phyloP scores from a whole-genome alignment of 2,888 invertebrate genomes.

The Meliscaeva auricollis region DNA sequence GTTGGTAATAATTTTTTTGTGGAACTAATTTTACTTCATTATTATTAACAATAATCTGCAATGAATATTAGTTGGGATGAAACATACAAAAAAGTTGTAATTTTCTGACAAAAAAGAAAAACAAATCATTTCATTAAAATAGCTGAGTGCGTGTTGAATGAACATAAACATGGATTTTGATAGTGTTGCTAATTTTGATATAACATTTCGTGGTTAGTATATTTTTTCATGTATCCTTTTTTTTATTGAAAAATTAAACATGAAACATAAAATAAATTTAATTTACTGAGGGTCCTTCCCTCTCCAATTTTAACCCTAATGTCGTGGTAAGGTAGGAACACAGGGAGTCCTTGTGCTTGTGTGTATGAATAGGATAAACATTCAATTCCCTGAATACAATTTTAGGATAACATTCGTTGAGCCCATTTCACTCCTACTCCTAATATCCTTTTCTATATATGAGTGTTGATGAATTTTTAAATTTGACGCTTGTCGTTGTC shows the following conservation, averaged over 20 bases:
- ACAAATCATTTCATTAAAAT: not conserved
- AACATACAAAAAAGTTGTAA: not conserved
- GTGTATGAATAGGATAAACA: too few relatives aligned
- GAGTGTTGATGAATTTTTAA: conserved; percentile 21
- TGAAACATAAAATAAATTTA: not conserved
- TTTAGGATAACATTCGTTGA: not conserved
- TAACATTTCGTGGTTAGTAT: not conserved
- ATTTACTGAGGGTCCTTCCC: too few relatives aligned
- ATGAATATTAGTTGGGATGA: not conserved
- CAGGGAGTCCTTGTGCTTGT: too few relatives aligned
- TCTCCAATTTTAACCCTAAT: too few relatives aligned
- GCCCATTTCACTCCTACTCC: not conserved
- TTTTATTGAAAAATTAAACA: conserved; percentile 1
- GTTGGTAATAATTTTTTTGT: not conserved
- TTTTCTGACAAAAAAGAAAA: not conserved
- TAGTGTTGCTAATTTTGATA: not conserved
- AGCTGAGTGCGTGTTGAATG: not conserved
- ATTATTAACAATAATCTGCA: conserved; percentile 8
- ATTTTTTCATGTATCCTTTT: not conserved
- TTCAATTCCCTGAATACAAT: too few relatives aligned
- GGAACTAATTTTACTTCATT: conserved; percentile 10
- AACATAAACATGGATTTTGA: not conserved
- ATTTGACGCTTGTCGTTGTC: not conserved
- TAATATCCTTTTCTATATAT: too few relatives aligned
- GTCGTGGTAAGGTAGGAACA: too few relatives aligned